Conservation (phyloP, 2,888 invertebrate species). For the Zygothrica quintamaculata region DNA sequence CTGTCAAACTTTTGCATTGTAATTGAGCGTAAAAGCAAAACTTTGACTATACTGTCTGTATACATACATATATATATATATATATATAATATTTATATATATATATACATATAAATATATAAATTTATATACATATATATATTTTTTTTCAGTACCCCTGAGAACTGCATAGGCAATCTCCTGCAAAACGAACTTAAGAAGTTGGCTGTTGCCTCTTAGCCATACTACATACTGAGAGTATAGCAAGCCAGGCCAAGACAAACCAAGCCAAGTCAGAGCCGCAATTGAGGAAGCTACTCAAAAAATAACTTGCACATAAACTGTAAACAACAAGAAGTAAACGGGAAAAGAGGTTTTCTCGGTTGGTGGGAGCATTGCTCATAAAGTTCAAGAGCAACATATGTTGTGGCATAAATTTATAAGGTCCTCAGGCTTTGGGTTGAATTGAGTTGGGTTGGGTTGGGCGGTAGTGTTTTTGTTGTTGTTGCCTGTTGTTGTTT, state of each 20-base stretch:
- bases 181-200: conserved; percentile 14
- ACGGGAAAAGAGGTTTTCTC: conserved; percentile 15
- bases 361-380: conserved; percentile 26
- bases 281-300: conserved; percentile 78
- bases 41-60: conserved; percentile 59
- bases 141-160: conserved; percentile 22
- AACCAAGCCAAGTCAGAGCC: conserved; percentile 54
- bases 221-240: conserved; percentile 29
- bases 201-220: conserved; percentile 65
- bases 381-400: conserved; percentile 77
- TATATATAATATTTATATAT: background rate
- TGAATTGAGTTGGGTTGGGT: too few relatives aligned
- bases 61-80: background rate
- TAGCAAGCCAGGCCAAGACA: too few relatives aligned
- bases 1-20: conserved; percentile 79
- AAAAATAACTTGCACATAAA: conserved; percentile 67
- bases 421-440: conserved; percentile 48
- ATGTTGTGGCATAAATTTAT: conserved; percentile 79
- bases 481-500: conserved; percentile 35
- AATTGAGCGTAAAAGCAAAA: conserved; percentile 81
- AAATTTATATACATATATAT: too few relatives aligned
- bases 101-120: too few relatives aligned
- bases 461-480: too few relatives aligned
- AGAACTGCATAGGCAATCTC: conserved; percentile 45
- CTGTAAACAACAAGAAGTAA: conserved; percentile 63